These are phyloP conservation scores for Chelonus insularis DNA, from an alignment of 1,140 invertebrate species.

Conservation along the genomic window DNA sequence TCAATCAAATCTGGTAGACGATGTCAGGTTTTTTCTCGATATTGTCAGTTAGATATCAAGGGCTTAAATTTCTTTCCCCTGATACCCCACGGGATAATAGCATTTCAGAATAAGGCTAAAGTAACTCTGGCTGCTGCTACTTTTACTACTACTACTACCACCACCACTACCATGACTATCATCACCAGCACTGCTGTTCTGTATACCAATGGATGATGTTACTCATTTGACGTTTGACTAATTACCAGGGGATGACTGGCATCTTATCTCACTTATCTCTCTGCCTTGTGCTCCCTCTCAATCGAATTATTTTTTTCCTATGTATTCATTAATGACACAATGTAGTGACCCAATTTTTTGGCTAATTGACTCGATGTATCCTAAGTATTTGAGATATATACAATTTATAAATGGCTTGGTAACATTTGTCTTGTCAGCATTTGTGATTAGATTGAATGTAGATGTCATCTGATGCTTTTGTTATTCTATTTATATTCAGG, in stretches of 20 bases:
- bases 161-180: slow-evolving; percentile 5
- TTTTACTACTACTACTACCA: background rate
- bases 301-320: slow-evolving; percentile 58
- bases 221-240: slow-evolving; percentile 52
- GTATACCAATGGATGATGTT: background rate
- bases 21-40: slow-evolving; percentile 18
- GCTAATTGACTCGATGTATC: slow-evolving; percentile 52
- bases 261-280: slow-evolving; percentile 57
- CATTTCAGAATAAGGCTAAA: background rate
- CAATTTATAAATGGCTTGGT: slow-evolving; percentile 19
- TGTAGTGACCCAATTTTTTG: slow-evolving; percentile 55
- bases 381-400: slow-evolving; percentile 27
- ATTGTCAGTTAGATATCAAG: slow-evolving; percentile 14
- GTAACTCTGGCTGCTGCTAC: background rate
- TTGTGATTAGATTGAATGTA: slow-evolving; percentile 41
- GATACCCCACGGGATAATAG: slow-evolving; percentile 10
- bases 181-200: background rate
- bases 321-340: slow-evolving; percentile 48
- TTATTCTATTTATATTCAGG: background rate
- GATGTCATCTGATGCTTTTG: slow-evolving; percentile 12
- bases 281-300: slow-evolving; percentile 44
- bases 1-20: slow-evolving; percentile 28
- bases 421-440: slow-evolving; percentile 46
- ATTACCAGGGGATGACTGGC: slow-evolving; percentile 58
- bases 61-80: slow-evolving; percentile 10